Percentiles rank a stretch among this genome's conserved stretches.
Conservation (phyloP, 2,113 vertebrate genomes). For the Scolopax mira region DNA sequence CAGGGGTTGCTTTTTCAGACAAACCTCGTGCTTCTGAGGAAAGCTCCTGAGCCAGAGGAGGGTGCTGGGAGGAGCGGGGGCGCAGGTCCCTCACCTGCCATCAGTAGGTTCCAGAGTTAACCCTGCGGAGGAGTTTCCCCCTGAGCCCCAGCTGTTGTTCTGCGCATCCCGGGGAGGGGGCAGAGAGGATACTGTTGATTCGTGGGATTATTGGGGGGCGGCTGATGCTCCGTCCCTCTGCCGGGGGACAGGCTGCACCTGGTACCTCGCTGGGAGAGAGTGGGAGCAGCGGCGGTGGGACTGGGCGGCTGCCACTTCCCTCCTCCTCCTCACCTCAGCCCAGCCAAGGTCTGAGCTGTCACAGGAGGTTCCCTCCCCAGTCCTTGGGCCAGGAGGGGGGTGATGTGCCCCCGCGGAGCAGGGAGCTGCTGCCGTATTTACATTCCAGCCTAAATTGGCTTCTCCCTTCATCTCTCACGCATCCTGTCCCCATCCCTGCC, state of each 20-base stretch:
- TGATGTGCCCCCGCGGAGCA: background rate
- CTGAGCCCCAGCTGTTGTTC: background rate
- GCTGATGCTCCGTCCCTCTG: background rate
- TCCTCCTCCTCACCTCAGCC: background rate
- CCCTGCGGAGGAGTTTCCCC: background rate
- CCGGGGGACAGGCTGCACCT: fast-evolving
- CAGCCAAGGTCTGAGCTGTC: background rate
- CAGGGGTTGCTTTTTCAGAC: background rate
- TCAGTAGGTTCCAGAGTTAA: constrained; percentile 42
- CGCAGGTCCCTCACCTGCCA: background rate
- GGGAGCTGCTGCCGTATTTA: background rate
- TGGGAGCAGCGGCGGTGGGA: background rate
- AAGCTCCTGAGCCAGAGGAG: constrained; percentile 25
- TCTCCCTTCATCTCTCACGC: background rate
- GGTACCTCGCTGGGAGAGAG: background rate
- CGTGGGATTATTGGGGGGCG: background rate
- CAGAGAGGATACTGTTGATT: background rate
- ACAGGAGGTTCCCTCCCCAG: background rate
- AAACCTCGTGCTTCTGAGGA: background rate
- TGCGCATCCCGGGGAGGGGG: background rate
- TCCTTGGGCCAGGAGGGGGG: background rate
- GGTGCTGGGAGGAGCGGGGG: background rate
- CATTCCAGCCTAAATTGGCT: constrained; percentile 7
- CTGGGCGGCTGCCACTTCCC: background rate
- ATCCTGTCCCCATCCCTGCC: background rate